Evolutionary conservation across 2,113 vertebrate genomes (phyloP).

Genomic region (Benitochromis conjunctus): DNA sequence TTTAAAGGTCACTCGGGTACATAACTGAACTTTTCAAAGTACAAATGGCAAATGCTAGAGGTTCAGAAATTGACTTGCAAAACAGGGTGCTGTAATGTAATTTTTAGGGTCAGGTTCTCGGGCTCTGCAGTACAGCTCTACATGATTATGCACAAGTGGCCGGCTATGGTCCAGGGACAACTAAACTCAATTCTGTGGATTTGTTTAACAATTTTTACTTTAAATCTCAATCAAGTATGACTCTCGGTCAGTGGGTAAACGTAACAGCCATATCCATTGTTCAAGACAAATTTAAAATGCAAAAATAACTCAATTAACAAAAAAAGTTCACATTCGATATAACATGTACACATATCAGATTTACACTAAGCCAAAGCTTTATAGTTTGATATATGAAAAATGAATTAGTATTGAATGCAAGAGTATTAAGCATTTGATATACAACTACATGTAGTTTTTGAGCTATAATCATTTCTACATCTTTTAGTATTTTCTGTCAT

Average conservation of each 20-base stretch:
- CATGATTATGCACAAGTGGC: background rate
- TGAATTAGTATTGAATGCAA: background rate
- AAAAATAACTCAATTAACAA: background rate
- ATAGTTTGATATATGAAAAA: background rate
- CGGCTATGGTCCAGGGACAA: background rate
- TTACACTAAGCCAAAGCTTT: background rate
- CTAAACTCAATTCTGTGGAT: background rate
- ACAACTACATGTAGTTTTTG: background rate
- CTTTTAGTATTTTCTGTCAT: background rate
- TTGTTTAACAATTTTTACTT: background rate
- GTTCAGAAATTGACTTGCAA: background rate
- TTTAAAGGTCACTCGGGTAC: constrained; percentile 17
- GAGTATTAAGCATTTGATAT: background rate
- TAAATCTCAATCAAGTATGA: background rate
- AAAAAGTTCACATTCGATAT: background rate
- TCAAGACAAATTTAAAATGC: background rate
- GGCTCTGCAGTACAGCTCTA: background rate
- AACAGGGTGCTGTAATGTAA: background rate
- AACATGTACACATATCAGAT: background rate
- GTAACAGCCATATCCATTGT: background rate
- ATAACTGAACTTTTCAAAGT: constrained; percentile 10
- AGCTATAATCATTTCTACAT: background rate
- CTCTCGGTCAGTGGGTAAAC: background rate
- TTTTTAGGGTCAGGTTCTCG: background rate
- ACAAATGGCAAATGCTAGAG: background rate